Conservation (phyloP, 2,113 vertebrate species). For the Xenus cinereus region DNA sequence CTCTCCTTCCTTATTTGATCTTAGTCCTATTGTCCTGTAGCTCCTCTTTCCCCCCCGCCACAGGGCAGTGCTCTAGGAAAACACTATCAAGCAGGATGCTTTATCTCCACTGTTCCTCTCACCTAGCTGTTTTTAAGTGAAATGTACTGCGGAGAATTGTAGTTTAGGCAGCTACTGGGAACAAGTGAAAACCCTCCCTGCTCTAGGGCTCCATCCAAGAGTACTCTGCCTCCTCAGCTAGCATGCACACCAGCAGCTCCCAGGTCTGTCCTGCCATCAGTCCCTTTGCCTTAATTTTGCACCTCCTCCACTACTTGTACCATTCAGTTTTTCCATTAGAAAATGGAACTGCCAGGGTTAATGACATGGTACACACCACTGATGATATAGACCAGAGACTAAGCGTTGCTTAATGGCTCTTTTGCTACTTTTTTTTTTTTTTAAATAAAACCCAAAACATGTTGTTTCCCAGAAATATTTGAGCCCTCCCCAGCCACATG, state of each 20-base stretch:
- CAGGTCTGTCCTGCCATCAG: not conserved
- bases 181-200: not conserved
- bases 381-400: not conserved
- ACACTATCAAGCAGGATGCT: not conserved
- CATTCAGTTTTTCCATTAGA: not conserved
- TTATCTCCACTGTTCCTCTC: not conserved
- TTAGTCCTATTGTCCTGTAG: not conserved
- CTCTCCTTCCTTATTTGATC: not conserved
- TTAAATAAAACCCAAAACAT: not conserved
- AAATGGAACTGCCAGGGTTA: not conserved
- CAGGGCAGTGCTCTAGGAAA: not conserved
- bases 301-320: not conserved
- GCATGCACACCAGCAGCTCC: not conserved
- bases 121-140: not conserved
- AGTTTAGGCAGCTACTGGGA: not conserved
- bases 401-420: not conserved
- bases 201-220: not conserved
- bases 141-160: not conserved
- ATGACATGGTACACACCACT: not conserved
- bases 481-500: not conserved
- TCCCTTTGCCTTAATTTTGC: not conserved
- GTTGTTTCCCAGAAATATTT: not conserved
- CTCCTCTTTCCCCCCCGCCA: not conserved
- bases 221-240: not conserved
- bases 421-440: not conserved